Base-by-base conservation (phyloP, 2,113 vertebrate species). In the Lichenostomus cassidix region DNA sequence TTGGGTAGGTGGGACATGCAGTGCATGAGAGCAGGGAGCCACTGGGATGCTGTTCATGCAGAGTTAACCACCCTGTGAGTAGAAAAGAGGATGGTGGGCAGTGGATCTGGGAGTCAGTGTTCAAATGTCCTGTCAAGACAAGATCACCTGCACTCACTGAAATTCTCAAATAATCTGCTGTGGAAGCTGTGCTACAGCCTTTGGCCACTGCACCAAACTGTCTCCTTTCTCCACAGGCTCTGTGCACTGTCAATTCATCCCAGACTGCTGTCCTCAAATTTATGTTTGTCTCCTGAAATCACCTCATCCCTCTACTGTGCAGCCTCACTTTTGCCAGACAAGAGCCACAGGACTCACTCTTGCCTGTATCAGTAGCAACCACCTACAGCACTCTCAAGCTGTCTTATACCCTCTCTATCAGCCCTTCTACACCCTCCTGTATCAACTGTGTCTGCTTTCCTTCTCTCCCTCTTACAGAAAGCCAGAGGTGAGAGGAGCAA, bases 131-230 rank as follows among this genome's bases (percentile, higher is more conserved):
- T 76, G 28, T 18, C 47, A 50, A 18, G 19, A 47, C 16, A 52
- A 27, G 75, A 73, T 55, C 37, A 41, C 46, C 52, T 55, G 41
- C 53, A 19, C 25, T 76, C 41, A 28, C 5, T 44, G 63, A 76
- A 88, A 47, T 35, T 41, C 24, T 62, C 28, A 62, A 31, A 69
- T 29, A 25, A 28, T 53, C 63, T 80, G 18, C 41, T 69, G 12
- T 31, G 35, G 64, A 60, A 63, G 27, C 20, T 0, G 0, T 24
- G 33, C 64, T 31, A 62, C 53, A 69, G 44, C 41, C 67, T 73
- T 64, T 5, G 7, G 35, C 49, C 1, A 1, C 63, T 1, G 1
- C 33, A 35, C 33, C 9, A 2, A 64, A 58, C 9, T 23, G 18
- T 24, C 44, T 79, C 33, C 37, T 46, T 83, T 77, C 50, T 76